Conservation (phyloP, 2,113 vertebrate genomes). For the Sinosuthora webbiana region DNA sequence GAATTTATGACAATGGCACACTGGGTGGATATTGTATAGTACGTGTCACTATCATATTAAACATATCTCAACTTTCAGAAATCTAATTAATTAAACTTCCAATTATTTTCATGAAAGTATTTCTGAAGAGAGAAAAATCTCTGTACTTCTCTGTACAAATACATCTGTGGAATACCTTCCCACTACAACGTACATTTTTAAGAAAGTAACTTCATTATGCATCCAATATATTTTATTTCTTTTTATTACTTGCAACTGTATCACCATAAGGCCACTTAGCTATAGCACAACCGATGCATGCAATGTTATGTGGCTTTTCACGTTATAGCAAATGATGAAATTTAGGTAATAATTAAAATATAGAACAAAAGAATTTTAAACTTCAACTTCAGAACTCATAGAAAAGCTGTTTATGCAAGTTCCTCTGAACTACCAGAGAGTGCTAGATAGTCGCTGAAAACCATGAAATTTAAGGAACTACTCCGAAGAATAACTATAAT, state of each 20-base stretch:
- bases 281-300: rapidly evolving
- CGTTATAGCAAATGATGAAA: neutral
- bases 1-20: neutral
- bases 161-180: neutral
- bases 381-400: neutral
- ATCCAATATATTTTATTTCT: neutral
- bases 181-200: neutral
- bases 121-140: neutral
- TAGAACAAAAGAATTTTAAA: neutral
- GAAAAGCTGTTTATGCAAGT: neutral
- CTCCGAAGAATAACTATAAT: neutral
- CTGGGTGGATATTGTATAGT: neutral
- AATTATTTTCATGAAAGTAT: neutral
- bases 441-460: neutral
- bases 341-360: neutral
- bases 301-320: rapidly evolving
- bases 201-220: neutral
- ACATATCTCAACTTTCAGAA: neutral
- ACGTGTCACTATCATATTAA: neutral
- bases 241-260: neutral
- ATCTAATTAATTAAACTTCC: neutral
- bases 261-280: neutral
- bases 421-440: neutral
- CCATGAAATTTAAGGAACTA: neutral
- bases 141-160: neutral